These are phyloP conservation scores for Latrodectus hesperus DNA, from an alignment of 2,888 invertebrate species.

Conservation along the genomic window DNA sequence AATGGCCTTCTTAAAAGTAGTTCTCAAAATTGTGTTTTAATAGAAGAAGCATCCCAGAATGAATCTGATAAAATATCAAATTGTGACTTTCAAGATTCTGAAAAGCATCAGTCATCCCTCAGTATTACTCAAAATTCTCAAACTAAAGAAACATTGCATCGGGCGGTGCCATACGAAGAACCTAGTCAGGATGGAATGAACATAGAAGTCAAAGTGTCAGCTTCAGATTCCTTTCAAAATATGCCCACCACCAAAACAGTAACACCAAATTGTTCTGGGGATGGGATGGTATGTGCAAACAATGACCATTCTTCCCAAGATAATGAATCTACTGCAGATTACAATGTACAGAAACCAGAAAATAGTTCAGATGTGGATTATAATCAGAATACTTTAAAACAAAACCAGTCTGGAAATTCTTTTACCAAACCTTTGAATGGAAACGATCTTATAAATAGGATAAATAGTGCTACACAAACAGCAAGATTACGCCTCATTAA, in stretches of 20 bases:
- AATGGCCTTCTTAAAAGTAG: conserved; percentile 47
- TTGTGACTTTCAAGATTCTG: not conserved
- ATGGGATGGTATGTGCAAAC: conserved; percentile 32
- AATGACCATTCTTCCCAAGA: conserved; percentile 14
- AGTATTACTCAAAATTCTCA: conserved; percentile 56
- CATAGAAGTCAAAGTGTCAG: conserved; percentile 31
- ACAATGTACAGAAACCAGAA: conserved; percentile 10
- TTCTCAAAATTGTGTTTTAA: conserved; percentile 51
- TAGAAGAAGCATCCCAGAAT: conserved; percentile 36
- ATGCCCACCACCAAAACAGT: conserved; percentile 25
- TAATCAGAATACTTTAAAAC: conserved; percentile 63
- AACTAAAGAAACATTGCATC: conserved; percentile 14
- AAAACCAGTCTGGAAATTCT: conserved; percentile 27
- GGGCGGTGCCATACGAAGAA: conserved; percentile 63
- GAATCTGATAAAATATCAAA: conserved; percentile 51
- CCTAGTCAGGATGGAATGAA: conserved; percentile 61
- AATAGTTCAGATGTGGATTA: conserved; percentile 50
- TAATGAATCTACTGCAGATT: conserved; percentile 17
- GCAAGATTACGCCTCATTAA: conserved; percentile 67
- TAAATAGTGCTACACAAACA: conserved; percentile 63
- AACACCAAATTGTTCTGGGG: conserved; percentile 22
- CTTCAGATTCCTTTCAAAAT: conserved; percentile 34
- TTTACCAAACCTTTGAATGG: conserved; percentile 39
- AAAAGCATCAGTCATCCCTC: conserved; percentile 48
- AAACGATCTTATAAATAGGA: conserved; percentile 48